These are phyloP conservation scores for Lepidocolaptes lacrymiger DNA, from an alignment of 2,797 vertebrate genomes.

Conservation along the genomic window DNA sequence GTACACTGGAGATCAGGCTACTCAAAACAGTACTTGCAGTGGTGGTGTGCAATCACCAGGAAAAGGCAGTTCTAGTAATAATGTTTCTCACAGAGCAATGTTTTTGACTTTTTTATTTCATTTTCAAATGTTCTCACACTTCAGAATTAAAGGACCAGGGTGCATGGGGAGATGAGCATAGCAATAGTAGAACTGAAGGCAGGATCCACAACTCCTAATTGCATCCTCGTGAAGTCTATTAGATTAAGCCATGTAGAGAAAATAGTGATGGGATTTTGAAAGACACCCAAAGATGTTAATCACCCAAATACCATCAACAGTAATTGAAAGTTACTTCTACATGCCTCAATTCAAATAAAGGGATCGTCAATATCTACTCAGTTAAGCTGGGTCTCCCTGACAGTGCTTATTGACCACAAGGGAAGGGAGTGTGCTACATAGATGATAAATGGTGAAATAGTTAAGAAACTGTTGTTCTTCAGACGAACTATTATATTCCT, in stretches of 20 bases:
- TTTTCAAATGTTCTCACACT: neutral
- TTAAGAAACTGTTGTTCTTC: conserved; percentile 8
- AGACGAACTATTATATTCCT: neutral
- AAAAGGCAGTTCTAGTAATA: neutral
- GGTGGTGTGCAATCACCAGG: neutral
- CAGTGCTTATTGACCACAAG: neutral
- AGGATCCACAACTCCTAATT: neutral
- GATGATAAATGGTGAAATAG: neutral
- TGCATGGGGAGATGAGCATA: neutral
- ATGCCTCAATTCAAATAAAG: neutral
- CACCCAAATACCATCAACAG: neutral
- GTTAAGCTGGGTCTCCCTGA: neutral
- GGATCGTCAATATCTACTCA: neutral
- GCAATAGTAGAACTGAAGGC: neutral
- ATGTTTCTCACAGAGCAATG: neutral
- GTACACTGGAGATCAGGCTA: neutral
- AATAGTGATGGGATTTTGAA: neutral
- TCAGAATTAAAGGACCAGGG: neutral
- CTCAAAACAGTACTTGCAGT: neutral
- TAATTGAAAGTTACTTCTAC: neutral
- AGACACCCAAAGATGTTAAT: neutral
- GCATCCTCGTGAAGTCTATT: neutral
- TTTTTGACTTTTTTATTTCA: neutral
- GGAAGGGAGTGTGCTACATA: neutral
- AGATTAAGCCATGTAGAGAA: neutral